Evolutionary conservation across 2,888 invertebrate species (phyloP).

Genomic region (Icerya purchasi): DNA sequence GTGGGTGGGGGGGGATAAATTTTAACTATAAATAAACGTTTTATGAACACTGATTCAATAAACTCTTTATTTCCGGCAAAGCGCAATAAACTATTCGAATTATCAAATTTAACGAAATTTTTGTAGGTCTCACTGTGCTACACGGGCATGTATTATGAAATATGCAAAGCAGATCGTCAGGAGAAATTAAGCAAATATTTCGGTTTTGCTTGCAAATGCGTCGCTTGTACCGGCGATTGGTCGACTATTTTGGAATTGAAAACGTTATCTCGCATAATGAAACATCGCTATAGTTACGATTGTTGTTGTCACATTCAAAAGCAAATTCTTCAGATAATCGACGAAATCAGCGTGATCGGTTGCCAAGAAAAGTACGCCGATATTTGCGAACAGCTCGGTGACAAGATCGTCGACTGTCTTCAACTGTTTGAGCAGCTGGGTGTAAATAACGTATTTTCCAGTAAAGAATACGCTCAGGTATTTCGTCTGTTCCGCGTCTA

Average conservation of each 20-base stretch:
- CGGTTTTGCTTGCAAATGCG: not conserved
- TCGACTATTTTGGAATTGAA: not conserved
- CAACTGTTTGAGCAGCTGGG: not conserved
- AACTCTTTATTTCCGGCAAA: no score
- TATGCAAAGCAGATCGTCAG: not conserved
- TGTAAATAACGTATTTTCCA: not conserved
- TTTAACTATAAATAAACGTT: no score
- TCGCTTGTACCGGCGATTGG: not conserved
- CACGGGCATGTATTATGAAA: not conserved
- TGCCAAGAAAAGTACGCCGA: not conserved
- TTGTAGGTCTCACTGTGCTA: not conserved
- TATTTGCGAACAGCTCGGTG: not conserved
- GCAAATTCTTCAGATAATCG: not conserved
- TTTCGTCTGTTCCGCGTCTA: not conserved
- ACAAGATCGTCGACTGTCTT: not conserved
- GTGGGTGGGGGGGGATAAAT: no score
- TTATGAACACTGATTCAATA: no score
- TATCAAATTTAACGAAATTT: no score
- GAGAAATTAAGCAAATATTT: not conserved
- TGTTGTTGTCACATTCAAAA: not conserved
- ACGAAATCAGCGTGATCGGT: not conserved
- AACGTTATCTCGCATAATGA: not conserved
- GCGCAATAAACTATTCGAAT: no score
- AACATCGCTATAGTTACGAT: not conserved
- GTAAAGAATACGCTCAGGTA: not conserved